These are phyloP conservation scores for Sebastiscus tertius DNA, from an alignment of 2,797 vertebrate genomes.

Conservation along the genomic window DNA sequence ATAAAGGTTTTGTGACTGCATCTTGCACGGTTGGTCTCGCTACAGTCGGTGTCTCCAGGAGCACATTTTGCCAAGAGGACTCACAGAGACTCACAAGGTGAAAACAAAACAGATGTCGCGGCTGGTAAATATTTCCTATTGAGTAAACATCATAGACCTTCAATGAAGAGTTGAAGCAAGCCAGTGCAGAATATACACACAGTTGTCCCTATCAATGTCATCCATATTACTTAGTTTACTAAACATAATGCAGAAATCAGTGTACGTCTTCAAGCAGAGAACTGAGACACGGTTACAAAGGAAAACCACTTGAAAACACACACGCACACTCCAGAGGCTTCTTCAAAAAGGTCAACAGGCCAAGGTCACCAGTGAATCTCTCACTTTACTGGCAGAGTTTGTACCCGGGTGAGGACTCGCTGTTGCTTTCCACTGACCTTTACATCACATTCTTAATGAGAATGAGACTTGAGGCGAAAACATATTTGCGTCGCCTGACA, in stretches of 20 bases:
- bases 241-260: neutral
- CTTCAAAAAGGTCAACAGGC: slow-evolving; percentile 34
- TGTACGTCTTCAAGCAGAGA: neutral
- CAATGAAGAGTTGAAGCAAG: neutral
- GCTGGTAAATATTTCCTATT: neutral
- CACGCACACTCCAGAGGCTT: neutral
- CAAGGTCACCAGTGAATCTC: slow-evolving; percentile 61
- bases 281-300: neutral
- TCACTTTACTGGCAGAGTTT: slow-evolving; percentile 70
- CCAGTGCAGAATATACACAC: neutral
- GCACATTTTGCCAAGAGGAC: no score
- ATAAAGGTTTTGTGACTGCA: neutral
- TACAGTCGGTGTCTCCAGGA: no score
- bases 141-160: neutral
- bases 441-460: slow-evolving; percentile 53
- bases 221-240: neutral
- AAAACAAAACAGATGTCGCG: no score
- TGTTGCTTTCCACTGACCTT: slow-evolving; percentile 60
- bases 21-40: neutral
- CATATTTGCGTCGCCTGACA: slow-evolving; percentile 37
- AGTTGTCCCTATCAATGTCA: neutral
- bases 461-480: slow-evolving; percentile 40
- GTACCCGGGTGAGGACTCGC: slow-evolving; percentile 60
- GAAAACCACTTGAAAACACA: slow-evolving; percentile 1
- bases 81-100: no score